phyloP scores from a whole-genome alignment of 2,797 vertebrate species.

The Limnodromus scolopaceus region DNA sequence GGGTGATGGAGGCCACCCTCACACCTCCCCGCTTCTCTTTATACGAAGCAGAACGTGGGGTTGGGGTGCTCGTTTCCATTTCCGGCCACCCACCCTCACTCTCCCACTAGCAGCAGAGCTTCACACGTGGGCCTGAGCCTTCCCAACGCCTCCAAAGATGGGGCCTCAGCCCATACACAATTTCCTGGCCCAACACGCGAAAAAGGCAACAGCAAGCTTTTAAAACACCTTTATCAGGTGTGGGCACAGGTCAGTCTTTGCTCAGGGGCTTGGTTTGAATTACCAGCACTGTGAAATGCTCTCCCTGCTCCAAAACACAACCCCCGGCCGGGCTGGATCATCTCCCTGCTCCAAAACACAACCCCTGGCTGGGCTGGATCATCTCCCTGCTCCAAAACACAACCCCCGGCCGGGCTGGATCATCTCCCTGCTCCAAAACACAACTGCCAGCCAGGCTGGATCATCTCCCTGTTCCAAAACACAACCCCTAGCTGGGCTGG shows the following conservation, averaged over 20 bases:
- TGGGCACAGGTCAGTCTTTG: neutral
- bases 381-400: too few species aligned
- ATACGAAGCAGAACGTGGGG: neutral
- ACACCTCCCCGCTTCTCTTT: accelerated
- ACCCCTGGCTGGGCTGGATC: too few species aligned
- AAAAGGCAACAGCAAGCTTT: neutral
- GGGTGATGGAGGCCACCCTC: neutral
- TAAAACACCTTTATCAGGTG: neutral
- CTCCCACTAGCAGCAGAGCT: neutral
- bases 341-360: too few species aligned
- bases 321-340: neutral
- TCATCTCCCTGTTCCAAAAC: too few species aligned
- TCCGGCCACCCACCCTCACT: neutral
- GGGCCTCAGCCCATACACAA: accelerated
- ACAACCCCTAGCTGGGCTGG: too few species aligned
- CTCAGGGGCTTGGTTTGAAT: neutral
- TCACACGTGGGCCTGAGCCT: accelerated
- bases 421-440: too few species aligned
- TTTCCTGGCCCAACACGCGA: too few species aligned
- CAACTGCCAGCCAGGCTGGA: too few species aligned
- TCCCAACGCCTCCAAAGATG: accelerated
- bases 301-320: accelerated
- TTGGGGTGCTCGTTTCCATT: neutral
- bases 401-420: too few species aligned
- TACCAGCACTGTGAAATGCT: neutral